Percentiles rank a stretch among this genome's conserved stretches.
Conservation (phyloP, 2,113 vertebrate species). For the Atractosteus spatula region DNA sequence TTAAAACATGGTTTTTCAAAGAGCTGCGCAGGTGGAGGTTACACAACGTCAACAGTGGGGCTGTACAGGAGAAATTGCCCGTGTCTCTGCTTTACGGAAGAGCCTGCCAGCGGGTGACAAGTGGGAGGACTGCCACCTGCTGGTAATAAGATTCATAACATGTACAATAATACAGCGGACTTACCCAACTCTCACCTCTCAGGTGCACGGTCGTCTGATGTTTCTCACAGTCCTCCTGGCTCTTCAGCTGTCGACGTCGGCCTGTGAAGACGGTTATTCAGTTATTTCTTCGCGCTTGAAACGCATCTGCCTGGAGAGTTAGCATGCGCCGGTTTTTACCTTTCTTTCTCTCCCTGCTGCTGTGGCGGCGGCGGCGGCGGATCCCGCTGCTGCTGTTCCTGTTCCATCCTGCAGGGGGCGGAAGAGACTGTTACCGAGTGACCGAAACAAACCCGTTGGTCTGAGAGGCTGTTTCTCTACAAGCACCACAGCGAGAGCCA, state of each 20-base stretch:
- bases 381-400: conserved; percentile 56
- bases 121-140: background rate
- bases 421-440: background rate
- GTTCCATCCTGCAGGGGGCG: conserved; percentile 59
- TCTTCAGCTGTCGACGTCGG: conserved; percentile 53
- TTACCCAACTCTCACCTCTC: conserved; percentile 27
- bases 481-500: no score
- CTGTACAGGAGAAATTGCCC: background rate
- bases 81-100: background rate
- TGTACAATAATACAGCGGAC: background rate
- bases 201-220: background rate
- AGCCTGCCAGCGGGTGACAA: background rate
- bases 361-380: conserved; percentile 44
- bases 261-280: conserved; percentile 37
- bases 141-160: background rate
- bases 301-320: no score
- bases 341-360: conserved; percentile 35
- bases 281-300: no score
- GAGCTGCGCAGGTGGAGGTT: conserved; percentile 59
- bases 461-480: no score
- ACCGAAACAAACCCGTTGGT: no score
- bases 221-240: conserved; percentile 39
- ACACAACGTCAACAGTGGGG: conserved; percentile 41
- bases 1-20: conserved; percentile 26
- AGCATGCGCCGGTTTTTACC: conserved; percentile 36